Conservation (phyloP, 2,113 vertebrate species). For the Beaufortia kweichowensis region DNA sequence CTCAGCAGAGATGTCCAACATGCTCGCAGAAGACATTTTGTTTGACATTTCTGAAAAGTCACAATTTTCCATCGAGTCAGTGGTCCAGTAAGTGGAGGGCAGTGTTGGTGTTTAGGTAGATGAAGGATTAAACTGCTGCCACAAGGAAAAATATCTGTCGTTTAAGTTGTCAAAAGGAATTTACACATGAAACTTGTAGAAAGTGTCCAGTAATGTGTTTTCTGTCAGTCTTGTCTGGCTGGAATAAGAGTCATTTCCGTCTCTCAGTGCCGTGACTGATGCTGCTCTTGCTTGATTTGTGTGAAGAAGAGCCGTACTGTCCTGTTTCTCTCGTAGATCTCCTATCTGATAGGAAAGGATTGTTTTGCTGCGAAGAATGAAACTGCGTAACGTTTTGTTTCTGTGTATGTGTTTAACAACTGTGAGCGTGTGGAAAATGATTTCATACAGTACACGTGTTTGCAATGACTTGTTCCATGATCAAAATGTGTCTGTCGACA, state of each 20-base stretch:
- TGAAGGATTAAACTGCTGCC: neutral
- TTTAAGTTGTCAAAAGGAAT: neutral
- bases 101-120: neutral
- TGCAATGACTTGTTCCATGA: too few relatives aligned
- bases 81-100: too few relatives aligned
- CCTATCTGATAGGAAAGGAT: neutral
- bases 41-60: too few relatives aligned
- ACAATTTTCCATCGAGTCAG: too few relatives aligned
- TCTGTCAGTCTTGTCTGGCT: slow-evolving; percentile 1
- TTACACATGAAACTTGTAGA: neutral
- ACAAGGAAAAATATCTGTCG: neutral
- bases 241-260: slow-evolving; percentile 47
- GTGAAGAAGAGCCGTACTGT: neutral
- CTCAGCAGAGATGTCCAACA: too few relatives aligned
- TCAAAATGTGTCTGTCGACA: too few relatives aligned
- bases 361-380: neutral
- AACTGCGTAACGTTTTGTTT: neutral
- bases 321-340: neutral
- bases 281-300: neutral
- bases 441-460: too few relatives aligned
- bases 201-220: slow-evolving; percentile 20
- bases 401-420: too few relatives aligned
- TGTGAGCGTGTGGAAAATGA: too few relatives aligned
- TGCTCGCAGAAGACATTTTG: too few relatives aligned
- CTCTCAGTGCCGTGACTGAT: neutral